Conservation (phyloP, 2,113 vertebrate species). For the Microtus ochrogaster region DNA sequence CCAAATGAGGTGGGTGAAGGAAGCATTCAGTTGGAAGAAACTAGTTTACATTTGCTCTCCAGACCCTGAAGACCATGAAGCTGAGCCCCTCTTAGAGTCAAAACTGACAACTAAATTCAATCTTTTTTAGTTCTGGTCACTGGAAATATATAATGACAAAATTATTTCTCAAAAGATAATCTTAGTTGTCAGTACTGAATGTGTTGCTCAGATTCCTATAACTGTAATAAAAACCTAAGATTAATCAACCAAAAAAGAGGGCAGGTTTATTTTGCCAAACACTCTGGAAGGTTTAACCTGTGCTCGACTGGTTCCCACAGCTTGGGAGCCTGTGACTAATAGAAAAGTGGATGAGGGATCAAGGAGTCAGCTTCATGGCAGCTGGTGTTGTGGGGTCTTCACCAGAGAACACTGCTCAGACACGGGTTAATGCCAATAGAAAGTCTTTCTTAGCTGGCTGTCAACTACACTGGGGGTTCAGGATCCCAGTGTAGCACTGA, state of each 20-base stretch:
- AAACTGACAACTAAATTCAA: background rate
- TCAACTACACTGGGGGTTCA: no score
- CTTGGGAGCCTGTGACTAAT: no score
- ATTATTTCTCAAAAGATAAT: conserved; percentile 43
- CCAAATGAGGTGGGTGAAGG: background rate
- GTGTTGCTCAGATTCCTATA: background rate
- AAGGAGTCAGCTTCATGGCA: background rate
- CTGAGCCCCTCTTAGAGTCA: background rate
- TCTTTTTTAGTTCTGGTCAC: background rate
- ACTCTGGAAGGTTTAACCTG: background rate
- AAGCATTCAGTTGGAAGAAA: background rate
- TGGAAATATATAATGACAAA: background rate
- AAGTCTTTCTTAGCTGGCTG: background rate
- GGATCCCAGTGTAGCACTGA: background rate
- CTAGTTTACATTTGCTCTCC: background rate
- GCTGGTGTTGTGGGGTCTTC: background rate
- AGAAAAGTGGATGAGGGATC: no score
- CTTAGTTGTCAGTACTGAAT: background rate
- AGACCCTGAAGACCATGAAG: no score
- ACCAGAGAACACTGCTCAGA: background rate
- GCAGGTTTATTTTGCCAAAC: background rate
- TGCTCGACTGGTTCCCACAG: no score
- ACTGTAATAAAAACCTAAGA: background rate
- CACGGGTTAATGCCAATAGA: background rate
- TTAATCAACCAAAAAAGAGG: background rate